Evolutionary conservation across 2,888 invertebrate genomes (phyloP), one percentile per base, ranked within the genome.

Genomic region (Itoplectis maculator): DNA sequence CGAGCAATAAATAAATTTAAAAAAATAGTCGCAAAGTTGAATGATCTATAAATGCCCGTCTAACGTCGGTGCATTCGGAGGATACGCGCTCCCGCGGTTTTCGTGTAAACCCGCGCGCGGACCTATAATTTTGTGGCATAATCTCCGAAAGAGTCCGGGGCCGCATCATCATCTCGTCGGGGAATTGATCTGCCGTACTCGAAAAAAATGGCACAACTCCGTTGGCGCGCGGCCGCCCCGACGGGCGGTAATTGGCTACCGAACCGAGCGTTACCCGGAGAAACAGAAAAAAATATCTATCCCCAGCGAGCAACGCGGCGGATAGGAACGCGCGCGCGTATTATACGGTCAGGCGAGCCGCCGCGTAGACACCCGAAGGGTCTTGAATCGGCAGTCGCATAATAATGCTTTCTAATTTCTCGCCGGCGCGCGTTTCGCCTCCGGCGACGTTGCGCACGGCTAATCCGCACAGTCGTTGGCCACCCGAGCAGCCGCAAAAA

Each of bases 81-180:
- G 8, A 37, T 61, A 18, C 61, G 37, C 9, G 37, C 1, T n/a
- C 15, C 35, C 45, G 29, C 59, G 70, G 42, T 75, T 79, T 72
- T 79, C 82, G 79, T 79, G 82, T 72, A 61, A 75, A 75, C 29
- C n/a, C 45, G 47, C 63, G 9, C 15, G 49, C 70, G 66, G 45
- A 49, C 82, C 82, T 82, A 72, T 82, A 82, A 82, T 82, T 82
- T 82, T 40, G 79, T 54, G 74, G 79, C 74, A 42, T 75, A 72
- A 66, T 78, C 42, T 70, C 13, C 47, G 23, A 54, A n/a, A 23
- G 40, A 29, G 1, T 45, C 13, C n/a, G n/a, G 59, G 42, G 70
- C 47, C 18, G 23, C 54, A 49, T 74, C 54, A 49, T 49, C 47
- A 40, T 54, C 59, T 35, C 66, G 13, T 56, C 59, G 56, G 77